Percentiles rank a stretch among this genome's conserved stretches.
These are phyloP conservation scores for Pogonocherus hispidulus DNA, from an alignment of 2,888 invertebrate genomes.

Conservation along the genomic window DNA sequence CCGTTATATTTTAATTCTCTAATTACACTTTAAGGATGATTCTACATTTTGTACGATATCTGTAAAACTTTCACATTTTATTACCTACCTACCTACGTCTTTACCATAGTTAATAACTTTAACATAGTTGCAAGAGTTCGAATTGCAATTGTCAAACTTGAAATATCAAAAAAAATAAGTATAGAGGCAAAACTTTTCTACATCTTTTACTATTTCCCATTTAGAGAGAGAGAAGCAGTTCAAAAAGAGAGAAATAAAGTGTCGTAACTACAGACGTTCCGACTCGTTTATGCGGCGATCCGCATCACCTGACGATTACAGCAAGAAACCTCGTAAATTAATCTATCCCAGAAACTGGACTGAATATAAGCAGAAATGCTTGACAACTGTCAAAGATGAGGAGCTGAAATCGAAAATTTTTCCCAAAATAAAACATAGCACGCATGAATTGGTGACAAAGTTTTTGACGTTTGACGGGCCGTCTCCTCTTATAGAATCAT, in stretches of 20 bases:
- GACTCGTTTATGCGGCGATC: slow-evolving; percentile 41
- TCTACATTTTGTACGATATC: too few species aligned
- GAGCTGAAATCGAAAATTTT: slow-evolving; percentile 48
- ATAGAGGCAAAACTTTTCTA: too few species aligned
- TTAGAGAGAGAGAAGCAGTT: slow-evolving; percentile 45
- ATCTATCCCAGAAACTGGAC: slow-evolving; percentile 57
- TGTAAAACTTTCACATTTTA: too few species aligned
- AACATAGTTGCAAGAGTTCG: too few species aligned
- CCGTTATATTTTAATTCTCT: too few species aligned
- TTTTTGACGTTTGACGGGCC: slow-evolving; percentile 57
- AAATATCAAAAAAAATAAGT: too few species aligned
- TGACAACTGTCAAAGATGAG: slow-evolving; percentile 44
- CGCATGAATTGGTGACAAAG: slow-evolving; percentile 41
- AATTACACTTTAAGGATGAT: too few species aligned
- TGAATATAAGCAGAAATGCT: slow-evolving; percentile 51
- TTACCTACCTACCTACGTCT: too few species aligned
- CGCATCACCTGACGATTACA: slow-evolving; percentile 39
- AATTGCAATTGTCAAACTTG: too few species aligned
- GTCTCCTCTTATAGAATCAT: slow-evolving; percentile 53
- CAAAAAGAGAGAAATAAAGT: slow-evolving; percentile 54
- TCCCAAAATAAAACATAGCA: slow-evolving; percentile 33
- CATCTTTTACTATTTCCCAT: slow-evolving; percentile 12
- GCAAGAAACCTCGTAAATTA: slow-evolving; percentile 38
- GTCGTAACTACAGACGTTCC: slow-evolving; percentile 53
- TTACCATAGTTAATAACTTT: too few species aligned